Evolutionary conservation across 2,888 invertebrate genomes (phyloP).

Genomic region (Synanthedon formicaeformis): DNA sequence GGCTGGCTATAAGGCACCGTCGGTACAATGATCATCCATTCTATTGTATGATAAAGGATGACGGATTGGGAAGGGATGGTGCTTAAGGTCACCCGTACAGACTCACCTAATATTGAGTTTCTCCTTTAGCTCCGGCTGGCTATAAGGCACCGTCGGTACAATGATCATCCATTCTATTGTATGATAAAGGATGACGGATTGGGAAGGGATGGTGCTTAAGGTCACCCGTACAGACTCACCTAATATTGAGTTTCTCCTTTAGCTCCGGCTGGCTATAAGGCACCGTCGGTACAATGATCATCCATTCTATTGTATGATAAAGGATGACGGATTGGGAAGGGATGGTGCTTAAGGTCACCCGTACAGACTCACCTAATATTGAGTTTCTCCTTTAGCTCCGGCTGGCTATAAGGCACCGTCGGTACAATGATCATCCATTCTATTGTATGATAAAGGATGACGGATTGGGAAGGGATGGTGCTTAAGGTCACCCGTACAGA

Average conservation of each 20-base stretch:
- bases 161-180: no score
- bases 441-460: no score
- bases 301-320: no score
- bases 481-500: no score
- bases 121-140: conserved; percentile 88
- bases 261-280: conserved; percentile 91
- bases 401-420: conserved; percentile 88
- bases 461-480: conserved; percentile 21
- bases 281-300: conserved; percentile 88
- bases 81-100: no score
- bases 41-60: no score
- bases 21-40: conserved; percentile 89
- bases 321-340: neutral
- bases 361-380: conserved; percentile 75
- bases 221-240: conserved; percentile 39
- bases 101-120: conserved; percentile 85
- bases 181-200: neutral
- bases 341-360: no score
- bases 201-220: no score
- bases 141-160: conserved; percentile 90
- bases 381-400: conserved; percentile 91
- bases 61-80: no score
- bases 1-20: conserved; percentile 89
- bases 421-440: conserved; percentile 92
- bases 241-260: conserved; percentile 90